Evolutionary conservation across 2,797 vertebrate species (phyloP).

Genomic region (Hypotaenidia okinawae): DNA sequence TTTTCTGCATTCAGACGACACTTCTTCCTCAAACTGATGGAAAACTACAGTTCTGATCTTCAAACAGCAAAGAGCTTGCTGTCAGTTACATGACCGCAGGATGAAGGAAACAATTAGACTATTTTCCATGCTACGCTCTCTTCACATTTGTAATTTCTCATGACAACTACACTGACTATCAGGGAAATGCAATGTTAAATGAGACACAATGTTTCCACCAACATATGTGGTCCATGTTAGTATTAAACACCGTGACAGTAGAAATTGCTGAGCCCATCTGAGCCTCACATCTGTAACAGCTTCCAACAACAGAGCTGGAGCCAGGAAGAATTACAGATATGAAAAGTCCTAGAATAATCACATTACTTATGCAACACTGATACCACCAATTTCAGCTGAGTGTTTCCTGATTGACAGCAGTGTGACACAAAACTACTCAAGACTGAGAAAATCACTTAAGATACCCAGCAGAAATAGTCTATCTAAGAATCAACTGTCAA

Average conservation of each 20-base stretch:
- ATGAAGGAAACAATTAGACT: background rate
- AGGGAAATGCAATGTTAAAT: background rate
- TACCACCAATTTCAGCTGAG: background rate
- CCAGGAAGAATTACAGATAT: constrained; percentile 30
- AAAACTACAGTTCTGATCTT: background rate
- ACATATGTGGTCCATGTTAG: background rate
- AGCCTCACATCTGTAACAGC: background rate
- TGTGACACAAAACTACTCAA: background rate
- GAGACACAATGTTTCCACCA: background rate
- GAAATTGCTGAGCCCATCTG: constrained; percentile 3
- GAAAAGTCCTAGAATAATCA: background rate
- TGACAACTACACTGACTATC: background rate
- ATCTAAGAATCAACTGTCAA: background rate
- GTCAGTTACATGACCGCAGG: background rate
- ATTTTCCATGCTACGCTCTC: background rate
- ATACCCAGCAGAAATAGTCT: background rate
- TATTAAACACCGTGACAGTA: background rate
- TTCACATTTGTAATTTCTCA: background rate
- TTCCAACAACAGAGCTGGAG: background rate
- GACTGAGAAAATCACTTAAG: background rate
- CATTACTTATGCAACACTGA: background rate
- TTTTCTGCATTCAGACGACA: background rate
- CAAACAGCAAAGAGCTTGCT: background rate
- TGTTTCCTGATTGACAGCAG: background rate
- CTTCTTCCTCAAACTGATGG: background rate